Percentiles rank a stretch among this genome's conserved stretches.
Evolutionary conservation across 2,113 vertebrate species (phyloP).

Genomic region (Vidua macroura): DNA sequence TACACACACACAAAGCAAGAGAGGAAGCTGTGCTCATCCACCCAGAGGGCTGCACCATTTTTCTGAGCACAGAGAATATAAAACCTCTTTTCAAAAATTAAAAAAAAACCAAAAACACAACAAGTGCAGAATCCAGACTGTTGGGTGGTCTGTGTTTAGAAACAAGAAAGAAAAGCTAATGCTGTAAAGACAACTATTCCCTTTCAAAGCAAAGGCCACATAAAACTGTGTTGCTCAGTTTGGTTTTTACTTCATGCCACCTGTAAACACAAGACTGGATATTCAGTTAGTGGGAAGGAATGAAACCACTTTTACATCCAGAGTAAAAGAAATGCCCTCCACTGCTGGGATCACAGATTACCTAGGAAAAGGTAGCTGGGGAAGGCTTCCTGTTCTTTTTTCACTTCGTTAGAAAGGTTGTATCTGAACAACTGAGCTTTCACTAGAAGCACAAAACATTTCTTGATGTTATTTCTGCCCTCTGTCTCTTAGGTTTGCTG

Average conservation of each 20-base stretch:
- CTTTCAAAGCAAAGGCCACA: conserved; percentile 66
- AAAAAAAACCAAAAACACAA: background rate
- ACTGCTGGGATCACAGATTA: background rate
- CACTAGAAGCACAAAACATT: background rate
- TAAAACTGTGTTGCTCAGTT: conserved; percentile 57
- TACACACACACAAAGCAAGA: background rate
- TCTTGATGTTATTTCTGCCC: conserved; percentile 18
- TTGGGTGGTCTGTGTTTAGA: conserved; percentile 16
- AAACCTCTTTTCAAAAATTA: background rate
- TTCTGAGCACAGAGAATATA: background rate
- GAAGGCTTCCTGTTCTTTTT: conserved; percentile 48
- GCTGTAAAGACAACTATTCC: conserved; percentile 43
- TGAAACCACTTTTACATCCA: conserved; percentile 24
- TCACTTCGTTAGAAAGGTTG: background rate
- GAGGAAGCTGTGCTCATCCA: conserved; percentile 26
- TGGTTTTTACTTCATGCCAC: conserved; percentile 64
- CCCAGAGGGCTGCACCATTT: background rate
- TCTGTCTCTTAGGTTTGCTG: conserved; percentile 14
- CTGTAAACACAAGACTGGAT: conserved; percentile 70
- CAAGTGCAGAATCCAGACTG: conserved; percentile 12
- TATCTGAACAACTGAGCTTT: conserved; percentile 35
- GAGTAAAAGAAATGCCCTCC: conserved; percentile 20
- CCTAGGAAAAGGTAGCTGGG: conserved; percentile 11
- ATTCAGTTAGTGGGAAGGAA: conserved; percentile 59
- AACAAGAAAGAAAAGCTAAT: conserved; percentile 22